Conservation (phyloP, 2,888 invertebrate species). For the Philereme vetulata region DNA sequence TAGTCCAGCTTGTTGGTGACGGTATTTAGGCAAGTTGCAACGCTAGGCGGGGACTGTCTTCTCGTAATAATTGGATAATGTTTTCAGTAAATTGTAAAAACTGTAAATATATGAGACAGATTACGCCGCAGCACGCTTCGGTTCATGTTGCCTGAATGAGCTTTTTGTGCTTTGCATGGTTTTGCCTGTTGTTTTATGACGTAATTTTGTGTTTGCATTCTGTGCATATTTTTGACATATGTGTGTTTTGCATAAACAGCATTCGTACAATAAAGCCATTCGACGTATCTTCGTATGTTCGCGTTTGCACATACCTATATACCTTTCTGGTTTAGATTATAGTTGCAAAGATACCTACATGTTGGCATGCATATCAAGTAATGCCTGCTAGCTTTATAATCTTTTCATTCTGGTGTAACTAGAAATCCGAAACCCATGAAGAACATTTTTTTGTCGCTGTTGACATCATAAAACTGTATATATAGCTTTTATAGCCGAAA, state of each 20-base stretch:
- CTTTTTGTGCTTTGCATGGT: conserved; percentile 31
- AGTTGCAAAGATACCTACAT: background rate
- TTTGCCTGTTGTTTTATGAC: conserved; percentile 18
- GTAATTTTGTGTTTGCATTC: conserved; percentile 23
- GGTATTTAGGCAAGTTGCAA: conserved; percentile 73
- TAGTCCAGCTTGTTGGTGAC: conserved; percentile 64
- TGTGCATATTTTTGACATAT: conserved; percentile 19
- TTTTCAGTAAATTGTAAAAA: conserved; percentile 45
- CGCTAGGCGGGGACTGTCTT: conserved; percentile 67
- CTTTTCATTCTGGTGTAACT: conserved; percentile 42
- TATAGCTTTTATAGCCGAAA: conserved; percentile 3
- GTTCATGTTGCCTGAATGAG: conserved; percentile 35
- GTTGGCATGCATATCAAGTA: conserved; percentile 27
- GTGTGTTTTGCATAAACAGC: conserved; percentile 21
- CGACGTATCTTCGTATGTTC: background rate
- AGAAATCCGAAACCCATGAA: conserved; percentile 24
- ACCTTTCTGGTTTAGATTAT: too few species aligned
- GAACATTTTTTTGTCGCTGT: background rate
- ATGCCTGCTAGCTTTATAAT: conserved; percentile 34
- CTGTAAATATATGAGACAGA: conserved; percentile 59
- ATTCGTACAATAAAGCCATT: conserved; percentile 6
- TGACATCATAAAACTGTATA: conserved; percentile 1
- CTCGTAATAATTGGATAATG: conserved; percentile 29
- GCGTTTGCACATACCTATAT: too few species aligned
- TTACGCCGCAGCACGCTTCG: conserved; percentile 45